phyloP scores from a whole-genome alignment of 1,140 invertebrate species.

The Aphaenogaster rudis region DNA sequence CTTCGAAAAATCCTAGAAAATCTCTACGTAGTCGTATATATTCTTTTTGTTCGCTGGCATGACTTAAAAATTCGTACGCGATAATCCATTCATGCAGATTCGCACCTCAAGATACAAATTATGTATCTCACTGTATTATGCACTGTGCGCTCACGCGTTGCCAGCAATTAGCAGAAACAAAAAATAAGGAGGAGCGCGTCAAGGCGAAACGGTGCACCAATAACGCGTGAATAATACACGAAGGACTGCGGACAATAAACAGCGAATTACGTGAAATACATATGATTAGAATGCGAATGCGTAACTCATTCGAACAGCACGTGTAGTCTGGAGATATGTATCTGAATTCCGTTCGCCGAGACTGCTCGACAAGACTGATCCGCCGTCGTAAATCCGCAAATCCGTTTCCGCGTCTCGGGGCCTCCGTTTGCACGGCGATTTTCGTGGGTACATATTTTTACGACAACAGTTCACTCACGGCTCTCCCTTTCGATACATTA shows the following conservation, averaged over 20 bases:
- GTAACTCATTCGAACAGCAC: not conserved
- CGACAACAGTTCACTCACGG: not conserved
- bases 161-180: conserved; percentile 30
- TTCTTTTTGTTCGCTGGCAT: not conserved
- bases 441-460: conserved; percentile 37
- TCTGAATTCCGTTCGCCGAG: conserved; percentile 3
- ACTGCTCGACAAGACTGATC: not conserved
- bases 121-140: not conserved
- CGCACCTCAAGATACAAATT: not conserved
- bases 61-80: not conserved
- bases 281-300: not conserved
- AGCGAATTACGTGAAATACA: not conserved
- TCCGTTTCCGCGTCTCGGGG: not conserved
- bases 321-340: not conserved
- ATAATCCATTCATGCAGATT: not conserved
- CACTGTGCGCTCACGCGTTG: conserved; percentile 4
- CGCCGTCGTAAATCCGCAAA: not conserved
- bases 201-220: conserved; percentile 27
- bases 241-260: conserved; percentile 1
- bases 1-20: not conserved
- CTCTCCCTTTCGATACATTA: conserved; percentile 54
- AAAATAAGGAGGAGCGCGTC: conserved; percentile 8
- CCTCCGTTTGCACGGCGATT: not conserved
- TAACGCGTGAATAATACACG: not conserved
- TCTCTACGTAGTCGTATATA: not conserved